A percentile compares a stretch with the other conserved stretches of the same genome.
Conservation (phyloP, 2,797 vertebrate genomes). For the Falco concolor region DNA sequence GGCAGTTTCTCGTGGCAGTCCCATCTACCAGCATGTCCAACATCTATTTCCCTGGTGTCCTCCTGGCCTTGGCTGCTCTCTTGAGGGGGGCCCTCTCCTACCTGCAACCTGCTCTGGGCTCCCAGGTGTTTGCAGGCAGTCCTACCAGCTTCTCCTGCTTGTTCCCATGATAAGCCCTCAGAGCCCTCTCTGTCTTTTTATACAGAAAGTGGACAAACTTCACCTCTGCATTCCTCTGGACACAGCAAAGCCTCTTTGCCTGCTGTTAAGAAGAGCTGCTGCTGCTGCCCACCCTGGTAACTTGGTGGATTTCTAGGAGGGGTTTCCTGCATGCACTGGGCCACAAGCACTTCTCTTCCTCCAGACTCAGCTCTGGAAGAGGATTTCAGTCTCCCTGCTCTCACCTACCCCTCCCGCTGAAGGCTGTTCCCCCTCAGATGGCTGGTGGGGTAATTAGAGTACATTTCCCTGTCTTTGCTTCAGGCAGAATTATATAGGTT, state of each 20-base stretch:
- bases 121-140: background rate
- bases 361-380: background rate
- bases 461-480: background rate
- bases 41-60: background rate
- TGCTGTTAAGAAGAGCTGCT: background rate
- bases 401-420: background rate
- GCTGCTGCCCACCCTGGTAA: background rate
- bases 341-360: background rate
- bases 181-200: background rate
- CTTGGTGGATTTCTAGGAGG: background rate
- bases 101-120: background rate
- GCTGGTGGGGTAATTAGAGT: background rate
- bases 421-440: background rate
- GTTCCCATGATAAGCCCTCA: background rate
- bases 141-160: background rate
- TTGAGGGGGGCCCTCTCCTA: background rate
- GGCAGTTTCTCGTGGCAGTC: background rate
- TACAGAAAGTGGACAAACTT: background rate
- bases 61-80: background rate
- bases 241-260: background rate
- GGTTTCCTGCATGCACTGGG: background rate
- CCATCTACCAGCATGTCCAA: background rate
- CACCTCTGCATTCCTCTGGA: background rate
- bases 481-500: background rate
- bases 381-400: background rate